A percentile compares a stretch with the other conserved stretches of the same genome.
These are phyloP conservation scores for Lacanobia wlatinum DNA, from an alignment of 2,888 invertebrate species.

Conservation along the genomic window DNA sequence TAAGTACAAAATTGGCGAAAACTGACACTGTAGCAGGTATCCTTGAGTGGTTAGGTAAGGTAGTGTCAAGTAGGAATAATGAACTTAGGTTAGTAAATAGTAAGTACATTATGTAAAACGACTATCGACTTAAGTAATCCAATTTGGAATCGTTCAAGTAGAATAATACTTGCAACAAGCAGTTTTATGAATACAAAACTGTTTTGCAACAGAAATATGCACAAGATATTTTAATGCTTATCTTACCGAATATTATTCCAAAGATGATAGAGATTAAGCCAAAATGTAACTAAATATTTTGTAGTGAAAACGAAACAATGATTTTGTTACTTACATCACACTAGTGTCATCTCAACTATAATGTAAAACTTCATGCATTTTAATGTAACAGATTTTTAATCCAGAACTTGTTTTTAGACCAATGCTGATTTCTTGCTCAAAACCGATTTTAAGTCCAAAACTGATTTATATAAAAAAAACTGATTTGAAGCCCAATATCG, in stretches of 20 bases:
- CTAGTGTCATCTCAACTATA: no score
- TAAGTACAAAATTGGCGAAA: background rate
- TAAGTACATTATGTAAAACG: background rate
- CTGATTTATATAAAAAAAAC: no score
- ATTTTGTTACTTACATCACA: no score
- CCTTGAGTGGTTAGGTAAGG: background rate
- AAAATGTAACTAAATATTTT: background rate
- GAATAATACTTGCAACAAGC: background rate
- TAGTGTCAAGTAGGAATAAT: no score
- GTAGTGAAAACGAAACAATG: background rate
- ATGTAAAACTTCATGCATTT: no score
- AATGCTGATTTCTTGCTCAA: no score
- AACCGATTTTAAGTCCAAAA: no score
- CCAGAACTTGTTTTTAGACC: no score
- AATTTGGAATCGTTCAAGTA: constrained; percentile 15
- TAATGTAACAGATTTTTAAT: no score
- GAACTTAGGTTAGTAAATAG: background rate
- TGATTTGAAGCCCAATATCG: no score
- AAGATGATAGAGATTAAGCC: background rate
- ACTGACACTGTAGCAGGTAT: background rate
- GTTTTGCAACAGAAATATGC: background rate
- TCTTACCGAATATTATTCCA: background rate
- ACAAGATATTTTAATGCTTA: background rate
- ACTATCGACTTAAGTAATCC: constrained; percentile 8
- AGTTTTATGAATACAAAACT: background rate